phyloP scores from a whole-genome alignment of 2,888 invertebrate species.

The Melieria picta region DNA sequence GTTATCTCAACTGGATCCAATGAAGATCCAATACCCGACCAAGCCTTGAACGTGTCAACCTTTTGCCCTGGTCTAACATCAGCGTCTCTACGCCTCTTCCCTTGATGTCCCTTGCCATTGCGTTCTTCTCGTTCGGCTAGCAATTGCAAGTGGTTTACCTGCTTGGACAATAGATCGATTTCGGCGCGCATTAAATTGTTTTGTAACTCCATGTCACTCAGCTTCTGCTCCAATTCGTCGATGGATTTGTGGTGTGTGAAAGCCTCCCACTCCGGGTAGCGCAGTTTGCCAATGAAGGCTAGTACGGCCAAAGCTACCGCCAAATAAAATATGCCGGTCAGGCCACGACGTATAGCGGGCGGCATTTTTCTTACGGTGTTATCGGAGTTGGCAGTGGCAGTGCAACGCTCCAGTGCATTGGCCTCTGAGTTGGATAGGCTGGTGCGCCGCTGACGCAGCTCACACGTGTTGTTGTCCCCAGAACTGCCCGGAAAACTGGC shows the following conservation, averaged over 20 bases:
- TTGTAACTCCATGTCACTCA: conserved; percentile 57
- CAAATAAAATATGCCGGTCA: conserved; percentile 56
- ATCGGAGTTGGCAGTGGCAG: conserved; percentile 13
- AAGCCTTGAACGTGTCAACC: conserved; percentile 52
- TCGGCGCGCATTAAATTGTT: conserved; percentile 63
- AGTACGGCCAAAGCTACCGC: conserved; percentile 52
- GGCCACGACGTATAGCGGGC: conserved; percentile 47
- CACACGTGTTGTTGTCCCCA: background rate
- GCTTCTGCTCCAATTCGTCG: conserved; percentile 48
- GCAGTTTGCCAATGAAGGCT: conserved; percentile 55
- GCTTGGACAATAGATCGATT: conserved; percentile 61
- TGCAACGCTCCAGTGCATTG: background rate
- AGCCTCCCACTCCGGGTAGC: conserved; percentile 53
- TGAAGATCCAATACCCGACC: conserved; percentile 55
- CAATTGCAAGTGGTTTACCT: conserved; percentile 53
- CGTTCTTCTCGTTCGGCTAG: conserved; percentile 22
- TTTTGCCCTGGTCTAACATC: conserved; percentile 25
- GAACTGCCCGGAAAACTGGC: background rate
- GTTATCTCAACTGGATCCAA: conserved; percentile 50
- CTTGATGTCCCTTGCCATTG: background rate
- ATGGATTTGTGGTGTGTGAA: conserved; percentile 37
- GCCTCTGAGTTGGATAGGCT: conserved; percentile 18
- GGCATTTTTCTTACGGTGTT: conserved; percentile 27
- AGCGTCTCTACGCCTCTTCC: conserved; percentile 2
- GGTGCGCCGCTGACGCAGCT: conserved; percentile 15